Percentiles rank a stretch among this genome's conserved stretches.
Evolutionary conservation across 1,140 invertebrate species (phyloP).

Genomic region (Ceratina australensis): DNA sequence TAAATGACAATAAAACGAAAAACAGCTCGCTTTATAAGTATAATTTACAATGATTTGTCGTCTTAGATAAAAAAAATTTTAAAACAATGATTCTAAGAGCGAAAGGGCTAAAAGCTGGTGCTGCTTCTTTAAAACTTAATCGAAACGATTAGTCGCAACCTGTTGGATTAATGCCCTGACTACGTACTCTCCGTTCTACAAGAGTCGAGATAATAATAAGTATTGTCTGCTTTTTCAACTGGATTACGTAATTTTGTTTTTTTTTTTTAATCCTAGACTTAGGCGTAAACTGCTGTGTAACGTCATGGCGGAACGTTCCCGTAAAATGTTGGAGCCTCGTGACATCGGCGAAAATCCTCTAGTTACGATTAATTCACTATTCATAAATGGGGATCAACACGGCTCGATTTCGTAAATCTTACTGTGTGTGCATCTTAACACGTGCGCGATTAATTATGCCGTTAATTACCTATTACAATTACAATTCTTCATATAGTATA

Average conservation of each 20-base stretch:
- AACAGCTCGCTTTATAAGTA: too few species aligned
- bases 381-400: conserved; percentile 11
- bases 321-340: conserved; percentile 16
- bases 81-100: neutral
- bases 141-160: conserved; percentile 55
- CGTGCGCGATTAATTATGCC: conserved; percentile 43
- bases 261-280: conserved; percentile 16
- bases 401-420: conserved; percentile 25
- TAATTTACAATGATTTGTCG: too few species aligned
- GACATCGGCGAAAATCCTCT: conserved; percentile 32
- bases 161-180: conserved; percentile 50
- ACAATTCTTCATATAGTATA: conserved; percentile 14
- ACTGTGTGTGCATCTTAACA: conserved; percentile 38
- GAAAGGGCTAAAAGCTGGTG: conserved; percentile 45
- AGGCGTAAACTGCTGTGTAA: conserved; percentile 10
- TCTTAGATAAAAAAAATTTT: neutral
- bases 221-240: conserved; percentile 57
- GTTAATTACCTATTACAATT: conserved; percentile 27
- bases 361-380: conserved; percentile 30
- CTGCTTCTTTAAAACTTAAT: conserved; percentile 9
- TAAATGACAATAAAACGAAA: too few species aligned
- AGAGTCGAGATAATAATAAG: conserved; percentile 50
- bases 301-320: conserved; percentile 39
- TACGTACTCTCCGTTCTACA: conserved; percentile 25
- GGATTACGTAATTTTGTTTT: conserved; percentile 19